Conservation (phyloP, 2,113 vertebrate genomes). For the Amblyornis subalaris region DNA sequence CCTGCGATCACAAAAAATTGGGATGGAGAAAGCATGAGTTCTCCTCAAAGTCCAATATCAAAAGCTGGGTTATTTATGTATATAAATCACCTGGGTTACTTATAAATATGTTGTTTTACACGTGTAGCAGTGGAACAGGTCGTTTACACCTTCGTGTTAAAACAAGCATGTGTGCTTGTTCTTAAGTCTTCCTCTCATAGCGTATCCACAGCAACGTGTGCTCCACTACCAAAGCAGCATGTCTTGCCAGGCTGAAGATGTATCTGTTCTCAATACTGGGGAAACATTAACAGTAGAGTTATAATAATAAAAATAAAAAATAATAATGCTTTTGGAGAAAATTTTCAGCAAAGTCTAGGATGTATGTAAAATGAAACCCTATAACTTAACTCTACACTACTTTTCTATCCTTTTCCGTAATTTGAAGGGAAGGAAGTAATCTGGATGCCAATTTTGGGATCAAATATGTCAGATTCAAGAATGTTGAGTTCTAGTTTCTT, state of each 20-base stretch:
- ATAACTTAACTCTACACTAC: fast-evolving
- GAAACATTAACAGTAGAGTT: not conserved
- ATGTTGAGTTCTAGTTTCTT: not conserved
- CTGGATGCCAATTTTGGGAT: not conserved
- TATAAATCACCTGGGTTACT: fast-evolving
- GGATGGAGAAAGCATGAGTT: fast-evolving
- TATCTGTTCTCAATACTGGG: not conserved
- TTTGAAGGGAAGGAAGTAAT: not conserved
- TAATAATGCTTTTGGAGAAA: not conserved
- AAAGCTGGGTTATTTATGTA: not conserved
- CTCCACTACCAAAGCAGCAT: fast-evolving
- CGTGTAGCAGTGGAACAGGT: fast-evolving
- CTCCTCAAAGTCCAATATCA: not conserved
- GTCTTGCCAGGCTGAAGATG: not conserved
- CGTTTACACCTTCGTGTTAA: fast-evolving
- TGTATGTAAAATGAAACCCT: not conserved
- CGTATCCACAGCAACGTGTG: fast-evolving
- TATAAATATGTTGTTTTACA: fast-evolving
- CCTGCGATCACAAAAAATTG: fast-evolving
- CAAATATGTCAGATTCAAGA: not conserved
- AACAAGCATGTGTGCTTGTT: not conserved
- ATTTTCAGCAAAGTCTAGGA: not conserved
- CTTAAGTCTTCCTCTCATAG: not conserved
- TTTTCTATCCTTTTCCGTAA: not conserved
- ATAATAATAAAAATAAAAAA: not conserved